Base-by-base conservation (phyloP, 2,113 vertebrate genomes). In the Ochotona princeps region DNA sequence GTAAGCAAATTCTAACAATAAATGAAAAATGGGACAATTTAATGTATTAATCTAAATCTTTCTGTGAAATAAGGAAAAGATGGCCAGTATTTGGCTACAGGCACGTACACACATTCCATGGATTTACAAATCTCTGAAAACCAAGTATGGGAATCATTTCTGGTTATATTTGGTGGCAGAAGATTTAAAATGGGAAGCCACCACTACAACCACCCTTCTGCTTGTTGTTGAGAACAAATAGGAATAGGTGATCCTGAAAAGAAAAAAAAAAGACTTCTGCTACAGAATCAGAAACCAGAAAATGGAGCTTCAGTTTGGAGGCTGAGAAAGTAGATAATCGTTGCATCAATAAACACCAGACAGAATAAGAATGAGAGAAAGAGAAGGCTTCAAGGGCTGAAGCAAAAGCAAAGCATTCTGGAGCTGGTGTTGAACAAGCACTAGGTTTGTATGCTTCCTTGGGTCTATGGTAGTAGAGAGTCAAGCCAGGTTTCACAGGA, bases 1-100 rank as follows among this genome's bases (percentile, higher is more conserved):
- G 89, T 84, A 30, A 87, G 32, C 85, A 85, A 67, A 91, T 25
- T 86, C 51, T 51, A 83, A 72, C 54, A 89, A 91, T 65, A 94
- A 84, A 25, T 63, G 15, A 87, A 91, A 76, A 87, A 12, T 85
- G 54, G 93, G 57, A 86, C 49, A 73, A 81, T 66, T 61, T 65
- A 84, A 49, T 88, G 25, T 26, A 83, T 57, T 75, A 73, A 91
- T 21, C 86, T 78, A 44, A 91, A 76, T 87, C n/a, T 84, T 87
- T 83, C 60, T 89, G 57, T 67, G 32, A 89, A 80, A 32, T 79
- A 83, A 93, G 72, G 47, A 54, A 95, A 89, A 76, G 18, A 74
- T 87, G 67, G 60, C 30, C 67, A 57, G 11, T 65, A 86, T 88
- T 92, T 70, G 63, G 23, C 7, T 83, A 35, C 15, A 78, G 21